Base-by-base conservation (phyloP, 2,797 vertebrate genomes). In the Acanthiza pusilla region DNA sequence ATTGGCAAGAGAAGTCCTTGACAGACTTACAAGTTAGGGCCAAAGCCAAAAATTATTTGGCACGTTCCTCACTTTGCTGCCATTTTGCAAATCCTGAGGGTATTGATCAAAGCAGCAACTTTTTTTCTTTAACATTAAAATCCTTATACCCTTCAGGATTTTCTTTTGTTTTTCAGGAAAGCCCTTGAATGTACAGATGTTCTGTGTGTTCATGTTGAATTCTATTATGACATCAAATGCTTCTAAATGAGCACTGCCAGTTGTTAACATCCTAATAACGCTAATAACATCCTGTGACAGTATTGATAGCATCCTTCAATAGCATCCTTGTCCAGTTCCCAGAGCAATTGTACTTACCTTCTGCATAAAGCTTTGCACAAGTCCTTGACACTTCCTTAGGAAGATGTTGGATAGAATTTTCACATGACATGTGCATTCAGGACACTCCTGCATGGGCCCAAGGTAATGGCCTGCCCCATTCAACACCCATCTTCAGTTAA, bases 21-120 rank as follows among this genome's bases (percentile, higher is more conserved):
- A 97, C 97, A 97, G 96, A 96, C 94, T 93, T 94, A 88, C 89
- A 96, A 97, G 93, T 97, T 97, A 96, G 84, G 74, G 95, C 92
- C 95, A 97, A 97, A 97, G 96, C 96, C 97, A 97, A 96, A 97
- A 97, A 96, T 97, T 94, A 93, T 94, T 97, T 97, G 97, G 97
- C 97, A 90, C 1, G 2, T 94, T 84, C 87, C 93, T 97, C 82
- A 78, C 58, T 96, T 89, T 90, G 57, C 54, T 97, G 90, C 96
- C 94, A 96, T 96, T 97, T 97, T 96, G 88, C 77, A 91, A 84
- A 80, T 87, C 94, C 79, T 73, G n/a, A 67, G 71, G 86, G 91
- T 81, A 66, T 97, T 97, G 96, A 94, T 96, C 90, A 97, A 97
- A 96, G 67, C 27, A 14, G 58, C 32, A 88, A 82, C 45, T 66